Evolutionary conservation across 1,140 invertebrate genomes (phyloP), one percentile per base, ranked within the genome.

Genomic region (Bombus impatiens): DNA sequence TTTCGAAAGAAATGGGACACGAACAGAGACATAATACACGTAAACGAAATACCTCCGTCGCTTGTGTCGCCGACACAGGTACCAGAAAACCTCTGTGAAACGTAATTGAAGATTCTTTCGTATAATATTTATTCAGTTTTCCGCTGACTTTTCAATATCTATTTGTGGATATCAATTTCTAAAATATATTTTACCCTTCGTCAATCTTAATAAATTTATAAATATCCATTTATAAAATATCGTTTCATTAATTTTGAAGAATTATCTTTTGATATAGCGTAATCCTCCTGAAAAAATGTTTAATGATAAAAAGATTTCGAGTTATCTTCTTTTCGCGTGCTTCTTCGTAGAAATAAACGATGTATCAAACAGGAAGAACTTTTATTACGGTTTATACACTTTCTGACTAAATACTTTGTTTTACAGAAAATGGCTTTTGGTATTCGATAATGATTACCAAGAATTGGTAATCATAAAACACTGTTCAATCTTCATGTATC

Each of bases 1-100:
- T 59, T 85, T 70, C 40, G 32, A 22, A 84, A 82, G 25, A 91
- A 90, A 83, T 92, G 88, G 82, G 82, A 81, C 35, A 57, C 74
- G 40, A 87, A 70, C 15, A 82, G 28, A 53, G 47, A 53, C 18
- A 53, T 53, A 75, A 74, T 93, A 83, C 62, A 88, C 47, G 86
- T 90, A 40, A 53, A 88, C n/a, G 88, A 82, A 35, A 44, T 44
- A 57, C 67, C 71, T 40, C 28, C 86, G 12, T 40, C 68, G 37
- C 32, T 78, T 28, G 6, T 62, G 37, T 67, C 71, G 65, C 32
- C 65, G 3, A 59, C 37, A 71, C 72, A 68, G 74, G 88, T 87
- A 85, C 25, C 37, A 65, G 65, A 84, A 81, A 76, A 35, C 13
- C 12, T 87, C 28, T 77, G 42, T 59, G 53, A 40, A 40, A 72